Conservation (phyloP, 2,797 vertebrate genomes). For the Galagoides demidoff region DNA sequence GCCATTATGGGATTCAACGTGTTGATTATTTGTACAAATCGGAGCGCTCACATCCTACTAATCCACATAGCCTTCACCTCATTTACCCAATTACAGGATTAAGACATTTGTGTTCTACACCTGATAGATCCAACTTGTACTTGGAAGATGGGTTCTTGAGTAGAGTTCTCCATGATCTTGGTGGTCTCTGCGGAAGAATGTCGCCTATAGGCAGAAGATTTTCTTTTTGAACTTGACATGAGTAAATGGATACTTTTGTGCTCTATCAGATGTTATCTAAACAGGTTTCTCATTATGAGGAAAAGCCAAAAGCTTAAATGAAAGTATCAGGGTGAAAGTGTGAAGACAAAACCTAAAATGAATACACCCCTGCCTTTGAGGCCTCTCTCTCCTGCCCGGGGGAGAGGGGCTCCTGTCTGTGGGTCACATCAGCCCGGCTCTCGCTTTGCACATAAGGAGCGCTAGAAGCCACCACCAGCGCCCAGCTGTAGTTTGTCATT, state of each 20-base stretch:
- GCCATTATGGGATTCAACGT: too few species aligned
- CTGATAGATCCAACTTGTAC: too few species aligned
- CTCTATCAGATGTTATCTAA: background rate
- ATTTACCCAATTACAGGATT: too few species aligned
- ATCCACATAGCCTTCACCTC: too few species aligned
- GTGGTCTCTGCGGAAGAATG: background rate
- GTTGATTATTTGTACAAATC: too few species aligned
- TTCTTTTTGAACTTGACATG: slow-evolving; percentile 9
- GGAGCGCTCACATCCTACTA: too few species aligned
- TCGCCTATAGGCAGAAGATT: background rate
- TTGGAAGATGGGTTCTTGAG: background rate
- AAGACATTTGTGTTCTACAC: too few species aligned
- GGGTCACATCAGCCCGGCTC: too few species aligned
- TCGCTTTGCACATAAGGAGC: background rate
- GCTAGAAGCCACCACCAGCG: background rate
- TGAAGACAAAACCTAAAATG: background rate
- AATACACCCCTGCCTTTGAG: background rate
- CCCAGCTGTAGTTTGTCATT: background rate
- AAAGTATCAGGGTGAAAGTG: background rate
- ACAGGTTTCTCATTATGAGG: background rate
- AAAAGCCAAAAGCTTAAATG: background rate
- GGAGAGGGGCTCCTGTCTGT: too few species aligned
- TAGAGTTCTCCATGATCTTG: background rate
- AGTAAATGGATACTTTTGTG: background rate
- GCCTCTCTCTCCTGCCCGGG: background rate